Percentiles rank a stretch among this genome's conserved stretches.
Conservation (phyloP, 2,113 vertebrate species). For the Dromiciops gliroides region DNA sequence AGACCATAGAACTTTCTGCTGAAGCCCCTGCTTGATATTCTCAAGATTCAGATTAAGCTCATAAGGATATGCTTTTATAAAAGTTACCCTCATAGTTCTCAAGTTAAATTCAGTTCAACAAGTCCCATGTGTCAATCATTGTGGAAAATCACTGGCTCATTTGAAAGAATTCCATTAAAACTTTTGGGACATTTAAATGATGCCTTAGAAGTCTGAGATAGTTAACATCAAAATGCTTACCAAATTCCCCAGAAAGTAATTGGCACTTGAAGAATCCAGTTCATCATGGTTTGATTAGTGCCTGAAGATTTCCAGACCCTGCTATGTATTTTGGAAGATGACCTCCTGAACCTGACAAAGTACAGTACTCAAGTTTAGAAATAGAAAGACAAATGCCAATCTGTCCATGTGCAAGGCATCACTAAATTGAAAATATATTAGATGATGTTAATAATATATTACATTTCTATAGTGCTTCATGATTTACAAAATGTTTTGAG, state of each 20-base stretch:
- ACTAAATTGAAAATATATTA: not conserved
- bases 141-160: not conserved
- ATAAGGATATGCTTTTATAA: not conserved
- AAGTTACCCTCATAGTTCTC: not conserved
- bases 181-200: not conserved
- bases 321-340: not conserved
- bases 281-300: not conserved
- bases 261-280: not conserved
- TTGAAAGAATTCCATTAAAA: not conserved
- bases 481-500: not conserved
- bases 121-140: not conserved
- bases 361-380: not conserved
- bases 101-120: not conserved
- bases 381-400: not conserved
- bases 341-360: not conserved
- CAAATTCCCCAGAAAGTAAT: not conserved
- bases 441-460: not conserved
- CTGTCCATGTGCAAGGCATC: not conserved
- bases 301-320: not conserved
- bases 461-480: not conserved
- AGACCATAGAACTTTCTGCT: not conserved
- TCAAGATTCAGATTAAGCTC: not conserved
- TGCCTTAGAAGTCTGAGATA: not conserved
- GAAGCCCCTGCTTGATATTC: not conserved
- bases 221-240: not conserved